Evolutionary conservation across 2,888 invertebrate genomes (phyloP), one percentile per base, ranked within the genome.

Genomic region (Tenthredo mesomela): DNA sequence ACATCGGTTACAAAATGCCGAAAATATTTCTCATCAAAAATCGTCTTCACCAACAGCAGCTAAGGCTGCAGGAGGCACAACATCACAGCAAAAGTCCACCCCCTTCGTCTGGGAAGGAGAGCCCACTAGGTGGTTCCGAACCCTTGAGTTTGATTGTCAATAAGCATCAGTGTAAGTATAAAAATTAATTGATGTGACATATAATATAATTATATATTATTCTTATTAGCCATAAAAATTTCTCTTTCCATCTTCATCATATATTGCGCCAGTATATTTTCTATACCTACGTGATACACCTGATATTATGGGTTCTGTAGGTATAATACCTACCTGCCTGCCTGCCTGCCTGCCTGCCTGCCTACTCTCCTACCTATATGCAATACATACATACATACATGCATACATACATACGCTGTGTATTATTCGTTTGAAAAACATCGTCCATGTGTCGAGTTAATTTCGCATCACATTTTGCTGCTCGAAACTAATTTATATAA

Each of bases 1-100:
- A 1, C 10, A 73, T 73, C 73, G 73, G 73, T 43, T 25, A 67
- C 33, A 94, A 92, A 91, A 98, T 98, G 98, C 98, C 98, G 95
- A 98, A 98, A 95, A 98, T 98, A 94, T 98, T 98, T 94, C 94
- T 97, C 91, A 97, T 98, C 91, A 98, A 98, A 94, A 97, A 98
- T 94, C 96, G 98, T 93, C 95, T 98, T 95, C 97, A 97, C 91
- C 97, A 97, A 96, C 98, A 98, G 95, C 98, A 98, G 94, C 95
- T 97, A 92, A 95, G 96, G 91, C 94, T 98, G 93, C 94, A 96
- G 94, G 97, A 97, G 93, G 96, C 96, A 88, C 97, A 97, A 94
- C 97, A 97, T 94, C 95, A 96, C 75, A 91, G 91, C 82, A 93
- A 92, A 87, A 92, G 91, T 85, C 92, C 91, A 73, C 91, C 91